Evolutionary conservation across 2,113 vertebrate genomes (phyloP), one percentile per base, ranked within the genome.

Genomic region (Dasyurus viverrinus): DNA sequence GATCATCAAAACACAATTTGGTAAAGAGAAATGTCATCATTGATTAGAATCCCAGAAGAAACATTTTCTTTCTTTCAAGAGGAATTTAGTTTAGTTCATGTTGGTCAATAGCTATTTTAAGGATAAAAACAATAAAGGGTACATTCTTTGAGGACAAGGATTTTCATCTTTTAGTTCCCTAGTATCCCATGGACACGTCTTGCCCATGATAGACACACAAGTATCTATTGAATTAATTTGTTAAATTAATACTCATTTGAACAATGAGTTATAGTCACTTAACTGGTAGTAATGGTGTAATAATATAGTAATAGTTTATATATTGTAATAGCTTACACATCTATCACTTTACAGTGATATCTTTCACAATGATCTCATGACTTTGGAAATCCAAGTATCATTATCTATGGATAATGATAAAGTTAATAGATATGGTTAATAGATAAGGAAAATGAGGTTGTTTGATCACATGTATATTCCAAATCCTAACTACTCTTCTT

Each of bases 11-110:
- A 94, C 19, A 36, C 23, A 22, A 48, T 12, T 11, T 23, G 48
- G 8, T 89, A n/a, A 91, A 54, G 48, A 2, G 90, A 95, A 53
- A 90, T 48, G 27, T 76, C 94, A 54, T 92, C 53, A 12, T 19
- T 47, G 92, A 92, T 8, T 92, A 53, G 27, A 53, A 97, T 52
- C 90, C 54, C 55, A 26, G 26, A 93, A 93, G 95, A 91, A 90
- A 90, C 10, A 90, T 90, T 96, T 91, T 89, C 90, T 92, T 90
- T 54, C 94, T 90, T 53, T 95, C 25, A 93, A 93, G 89, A 89
- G 89, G 96, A 96, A 95, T 57, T 93, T 89, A 92, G 11, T 68
- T 52, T 92, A 91, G 36, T 16, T 94, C 76, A 22, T 84, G 55
- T 0, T 24, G 48, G 90, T 48, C 93, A 89, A 90, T 30, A 91